These are phyloP conservation scores for Achroia grisella DNA, from an alignment of 1,140 invertebrate species.

Conservation along the genomic window DNA sequence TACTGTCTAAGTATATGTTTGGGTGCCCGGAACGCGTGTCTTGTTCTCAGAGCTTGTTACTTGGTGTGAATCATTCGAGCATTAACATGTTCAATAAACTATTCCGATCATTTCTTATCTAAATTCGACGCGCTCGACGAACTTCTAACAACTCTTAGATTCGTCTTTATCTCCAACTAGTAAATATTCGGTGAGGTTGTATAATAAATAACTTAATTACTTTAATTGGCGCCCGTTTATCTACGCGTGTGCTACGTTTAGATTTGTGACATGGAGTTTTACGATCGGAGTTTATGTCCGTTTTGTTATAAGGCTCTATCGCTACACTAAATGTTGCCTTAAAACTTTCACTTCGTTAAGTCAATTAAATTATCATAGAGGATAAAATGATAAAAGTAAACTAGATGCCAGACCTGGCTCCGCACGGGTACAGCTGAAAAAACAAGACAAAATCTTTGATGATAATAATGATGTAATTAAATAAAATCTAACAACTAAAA, in stretches of 20 bases:
- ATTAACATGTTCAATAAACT: conserved; percentile 3
- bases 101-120: conserved; percentile 5
- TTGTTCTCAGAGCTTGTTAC: not conserved
- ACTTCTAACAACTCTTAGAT: conserved; percentile 9
- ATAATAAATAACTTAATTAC: conserved; percentile 18
- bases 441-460: too few relatives aligned
- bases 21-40: too few relatives aligned
- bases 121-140: conserved; percentile 8
- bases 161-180: conserved; percentile 5
- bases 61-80: not conserved
- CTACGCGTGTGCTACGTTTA: conserved; percentile 13
- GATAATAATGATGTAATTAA: too few relatives aligned
- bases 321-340: not conserved
- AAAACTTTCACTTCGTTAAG: conserved; percentile 6
- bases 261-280: conserved; percentile 7
- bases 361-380: too few relatives aligned
- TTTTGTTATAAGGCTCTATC: not conserved
- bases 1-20: too few relatives aligned
- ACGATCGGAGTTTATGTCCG: conserved; percentile 6
- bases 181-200: conserved; percentile 1
- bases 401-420: too few relatives aligned
- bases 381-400: too few relatives aligned
- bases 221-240: conserved; percentile 16
- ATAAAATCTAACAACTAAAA: too few relatives aligned
- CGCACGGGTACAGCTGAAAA: too few relatives aligned